Percentiles rank a stretch among this genome's conserved stretches.
phyloP scores from a whole-genome alignment of 2,113 vertebrate species.

The Anolis sagrei region DNA sequence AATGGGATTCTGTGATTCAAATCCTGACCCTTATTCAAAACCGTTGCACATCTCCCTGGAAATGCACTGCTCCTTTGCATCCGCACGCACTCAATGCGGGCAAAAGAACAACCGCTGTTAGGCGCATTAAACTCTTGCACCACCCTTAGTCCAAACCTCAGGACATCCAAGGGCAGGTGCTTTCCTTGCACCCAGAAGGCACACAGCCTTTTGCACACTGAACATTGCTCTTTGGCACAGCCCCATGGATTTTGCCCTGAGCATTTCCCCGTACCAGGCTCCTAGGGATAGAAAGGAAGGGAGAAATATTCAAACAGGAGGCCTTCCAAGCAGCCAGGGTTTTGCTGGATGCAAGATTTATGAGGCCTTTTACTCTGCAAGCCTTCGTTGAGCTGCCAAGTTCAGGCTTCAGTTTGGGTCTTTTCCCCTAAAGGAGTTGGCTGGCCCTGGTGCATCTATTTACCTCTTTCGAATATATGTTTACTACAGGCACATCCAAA shows the following conservation, averaged over 20 bases:
- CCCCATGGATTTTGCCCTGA: not conserved
- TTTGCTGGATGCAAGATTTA: constrained; percentile 28
- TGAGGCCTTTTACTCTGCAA: constrained; percentile 11
- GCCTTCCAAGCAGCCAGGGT: not conserved
- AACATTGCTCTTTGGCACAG: not conserved
- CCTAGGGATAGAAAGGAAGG: not conserved
- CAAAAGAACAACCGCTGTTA: not conserved
- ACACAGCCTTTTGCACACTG: not conserved
- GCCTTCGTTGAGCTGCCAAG: not conserved
- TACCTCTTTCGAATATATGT: not conserved
- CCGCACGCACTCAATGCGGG: not conserved
- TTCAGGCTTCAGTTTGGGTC: not conserved
- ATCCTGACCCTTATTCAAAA: too few relatives aligned
- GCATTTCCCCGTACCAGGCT: not conserved
- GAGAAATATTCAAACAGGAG: not conserved
- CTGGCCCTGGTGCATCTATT: not conserved
- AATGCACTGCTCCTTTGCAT: too few relatives aligned
- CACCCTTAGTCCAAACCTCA: not conserved
- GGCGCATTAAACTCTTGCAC: too few relatives aligned
- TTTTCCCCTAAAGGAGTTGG: not conserved
- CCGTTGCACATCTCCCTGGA: too few relatives aligned
- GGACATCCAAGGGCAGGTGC: too few relatives aligned
- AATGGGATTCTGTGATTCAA: too few relatives aligned
- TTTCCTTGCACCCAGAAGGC: not conserved
- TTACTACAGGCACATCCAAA: not conserved